Evolutionary conservation across 2,797 vertebrate genomes (phyloP), one percentile per base, ranked within the genome.

Genomic region (Vespertilio murinus): DNA sequence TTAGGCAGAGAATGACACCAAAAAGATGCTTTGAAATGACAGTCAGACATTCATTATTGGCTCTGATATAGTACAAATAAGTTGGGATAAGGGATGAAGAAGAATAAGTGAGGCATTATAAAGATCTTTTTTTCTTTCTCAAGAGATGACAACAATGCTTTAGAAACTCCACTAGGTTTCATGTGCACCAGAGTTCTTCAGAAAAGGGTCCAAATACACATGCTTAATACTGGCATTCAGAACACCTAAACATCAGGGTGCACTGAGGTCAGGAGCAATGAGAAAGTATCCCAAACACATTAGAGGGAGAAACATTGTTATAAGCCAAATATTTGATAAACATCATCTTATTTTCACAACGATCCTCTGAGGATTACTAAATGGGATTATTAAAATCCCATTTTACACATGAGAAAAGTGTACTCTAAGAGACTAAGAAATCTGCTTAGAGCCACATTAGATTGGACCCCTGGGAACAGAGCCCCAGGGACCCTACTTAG

Each of bases 321-420:
- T n/a, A 61, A 67, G 52, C 25, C 40, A 80, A 91, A 86, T 7
- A 38, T 70, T 88, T 94, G 35, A 52, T 73, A 82, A 67, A 79
- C n/a, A 71, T 56, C 64, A 88, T 74, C 42, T 74, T 22, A 84
- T 79, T 89, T 88, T 52, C 71, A 77, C 56, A 90, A 42, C 82
- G 47, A 69, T 65, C 56, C 33, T 45, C 61, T 11, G 30, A 79
- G 28, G 9, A 65, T 5, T 71, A 42, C n/a, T 79, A 78, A 70
- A 65, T n/a, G n/a, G n/a, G n/a, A n/a, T n/a, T n/a, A n/a, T n/a
- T n/a, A n/a, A n/a, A 85, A 82, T 5, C 69, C 33, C 20, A 42
- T 65, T 52, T 86, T 40, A 86, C 7, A 78, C 5, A 71, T 69
- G 79, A 83, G 92, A 52, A 91, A 94, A 79, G 2, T 56, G 18